These are phyloP conservation scores for Automeris io DNA, from an alignment of 2,888 invertebrate genomes.

Conservation along the genomic window DNA sequence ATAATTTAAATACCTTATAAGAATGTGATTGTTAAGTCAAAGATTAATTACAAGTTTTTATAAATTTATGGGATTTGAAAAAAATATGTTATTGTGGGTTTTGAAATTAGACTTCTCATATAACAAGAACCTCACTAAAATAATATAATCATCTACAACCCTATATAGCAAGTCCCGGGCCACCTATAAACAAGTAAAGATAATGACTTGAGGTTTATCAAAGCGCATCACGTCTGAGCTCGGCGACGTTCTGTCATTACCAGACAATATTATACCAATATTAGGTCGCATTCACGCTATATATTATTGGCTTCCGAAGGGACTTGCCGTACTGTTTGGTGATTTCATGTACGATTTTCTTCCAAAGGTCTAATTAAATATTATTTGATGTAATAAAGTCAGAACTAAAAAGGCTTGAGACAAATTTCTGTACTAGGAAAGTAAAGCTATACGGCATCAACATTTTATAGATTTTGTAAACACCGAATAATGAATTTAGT, in stretches of 20 bases:
- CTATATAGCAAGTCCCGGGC: not conserved
- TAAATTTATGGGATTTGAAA: too few relatives aligned
- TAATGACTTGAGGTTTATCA: constrained; percentile 21
- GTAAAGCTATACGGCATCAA: too few relatives aligned
- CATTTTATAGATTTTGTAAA: too few relatives aligned
- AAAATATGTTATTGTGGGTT: too few relatives aligned
- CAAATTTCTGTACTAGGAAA: too few relatives aligned
- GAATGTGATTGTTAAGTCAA: too few relatives aligned
- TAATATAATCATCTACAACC: not conserved
- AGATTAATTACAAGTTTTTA: too few relatives aligned
- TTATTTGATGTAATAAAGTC: not conserved
- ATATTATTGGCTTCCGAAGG: constrained; percentile 8
- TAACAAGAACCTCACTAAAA: too few relatives aligned
- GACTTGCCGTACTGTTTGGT: not conserved
- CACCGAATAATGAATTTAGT: too few relatives aligned
- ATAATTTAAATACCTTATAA: too few relatives aligned
- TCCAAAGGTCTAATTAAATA: not conserved
- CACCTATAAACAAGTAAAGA: constrained; percentile 20
- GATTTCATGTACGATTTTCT: not conserved
- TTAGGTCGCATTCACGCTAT: constrained; percentile 15
- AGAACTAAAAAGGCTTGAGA: too few relatives aligned
- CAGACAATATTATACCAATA: constrained; percentile 24
- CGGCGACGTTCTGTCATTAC: constrained; percentile 29
- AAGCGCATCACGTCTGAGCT: constrained; percentile 21
- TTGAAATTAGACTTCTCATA: too few relatives aligned